phyloP scores from a whole-genome alignment of 2,113 vertebrate genomes.

The Seriola rivoliana region DNA sequence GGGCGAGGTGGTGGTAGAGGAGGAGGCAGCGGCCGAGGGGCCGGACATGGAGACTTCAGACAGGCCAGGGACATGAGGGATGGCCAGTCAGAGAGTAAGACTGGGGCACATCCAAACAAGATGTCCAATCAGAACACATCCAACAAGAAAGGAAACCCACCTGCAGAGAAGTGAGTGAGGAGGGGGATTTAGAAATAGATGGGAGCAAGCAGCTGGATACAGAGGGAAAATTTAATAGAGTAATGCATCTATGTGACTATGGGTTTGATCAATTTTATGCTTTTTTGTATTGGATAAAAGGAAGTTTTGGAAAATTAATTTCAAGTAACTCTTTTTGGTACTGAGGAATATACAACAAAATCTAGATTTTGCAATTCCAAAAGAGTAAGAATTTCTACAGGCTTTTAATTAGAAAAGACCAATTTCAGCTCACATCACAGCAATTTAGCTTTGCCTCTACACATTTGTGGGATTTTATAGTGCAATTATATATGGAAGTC shows the following conservation, averaged over 20 bases:
- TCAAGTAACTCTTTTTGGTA: background rate
- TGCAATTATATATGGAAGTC: background rate
- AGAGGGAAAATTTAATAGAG: background rate
- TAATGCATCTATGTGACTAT: background rate
- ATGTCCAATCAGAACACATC: slow-evolving; percentile 69
- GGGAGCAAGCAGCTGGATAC: background rate
- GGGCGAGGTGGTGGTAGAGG: slow-evolving; percentile 73
- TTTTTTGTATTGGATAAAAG: background rate
- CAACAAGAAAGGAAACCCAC: slow-evolving; percentile 68
- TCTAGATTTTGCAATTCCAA: background rate
- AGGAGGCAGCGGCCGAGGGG: slow-evolving; percentile 63
- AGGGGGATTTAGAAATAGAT: background rate
- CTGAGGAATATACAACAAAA: background rate
- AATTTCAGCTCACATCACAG: background rate
- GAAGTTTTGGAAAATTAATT: too few relatives aligned
- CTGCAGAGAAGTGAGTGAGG: slow-evolving; percentile 80
- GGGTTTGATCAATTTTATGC: background rate
- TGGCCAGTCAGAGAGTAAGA: slow-evolving; percentile 75
- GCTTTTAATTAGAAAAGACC: background rate
- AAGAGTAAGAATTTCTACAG: background rate
- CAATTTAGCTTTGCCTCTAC: background rate
- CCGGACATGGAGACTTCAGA: slow-evolving; percentile 74
- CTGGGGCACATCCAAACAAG: slow-evolving; percentile 65
- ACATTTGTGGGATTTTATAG: slow-evolving; percentile 30
- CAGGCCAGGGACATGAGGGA: slow-evolving; percentile 79